Base-by-base conservation (phyloP, 2,888 invertebrate genomes). In the Galerucella nymphaeae region DNA sequence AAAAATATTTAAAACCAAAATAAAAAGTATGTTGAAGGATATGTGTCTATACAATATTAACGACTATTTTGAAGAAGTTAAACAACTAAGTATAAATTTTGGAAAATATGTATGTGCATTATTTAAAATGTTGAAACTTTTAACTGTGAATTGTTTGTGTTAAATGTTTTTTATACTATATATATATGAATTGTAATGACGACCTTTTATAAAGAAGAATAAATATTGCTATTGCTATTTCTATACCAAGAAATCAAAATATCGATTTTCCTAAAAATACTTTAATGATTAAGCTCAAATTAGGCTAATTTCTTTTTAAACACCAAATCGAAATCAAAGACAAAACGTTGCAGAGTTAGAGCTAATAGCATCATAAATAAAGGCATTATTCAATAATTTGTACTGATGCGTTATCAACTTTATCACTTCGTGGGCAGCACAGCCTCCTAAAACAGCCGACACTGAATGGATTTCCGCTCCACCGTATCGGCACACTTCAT, bases 391-490 rank as follows among this genome's bases (percentile, higher is more conserved):
- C 71, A 99, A 90, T 50, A 99, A 99, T 83, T 96, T 95, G 87
- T 97, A 99, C 88, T 99, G 99, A 83, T 93, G 92, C 2, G 99
- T 99, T 70, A 98, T 90, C 71, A 99, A 89, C 88, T 99, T 99
- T 77, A 98, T 96, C 5, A 93, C 93, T 89, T 99, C 99, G 84
- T 99, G 99, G 9, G 98, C 98, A 38, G 95, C 94, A 84, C 96
- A 94, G 4, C 98, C 99, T 76, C 94, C 96, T 86, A 84, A 74
- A 82, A 86, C 96, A 8, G 99, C 94, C 13, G 98, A 96, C 13
- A 99, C 92, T 42, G 96, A 94, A 86, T 99, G 99, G 73, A 99
- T 88, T 87, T 99, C 98, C 11, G 95, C 92, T 11, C 96, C 98
- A 13, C 98, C 99, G 87, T 96, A 98, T 42, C 76, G 91, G 84